These are phyloP conservation scores for Oncorhynchus gorbuscha DNA, from an alignment of 2,113 vertebrate species.

Conservation along the genomic window DNA sequence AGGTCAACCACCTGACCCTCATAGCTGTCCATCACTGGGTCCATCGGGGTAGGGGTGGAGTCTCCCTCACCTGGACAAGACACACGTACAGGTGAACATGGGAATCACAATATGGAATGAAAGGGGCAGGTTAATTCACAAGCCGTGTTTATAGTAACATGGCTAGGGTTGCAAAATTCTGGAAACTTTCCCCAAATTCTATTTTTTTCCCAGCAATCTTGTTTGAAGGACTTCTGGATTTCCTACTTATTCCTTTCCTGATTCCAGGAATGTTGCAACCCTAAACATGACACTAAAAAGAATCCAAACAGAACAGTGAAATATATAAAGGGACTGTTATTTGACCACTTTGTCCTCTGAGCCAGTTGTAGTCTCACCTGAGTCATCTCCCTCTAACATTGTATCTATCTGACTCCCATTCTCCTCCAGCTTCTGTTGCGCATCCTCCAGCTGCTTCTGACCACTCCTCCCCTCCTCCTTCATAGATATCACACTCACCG, in stretches of 20 bases:
- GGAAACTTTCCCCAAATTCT: too few species aligned
- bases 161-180: too few species aligned
- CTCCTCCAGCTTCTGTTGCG: neutral
- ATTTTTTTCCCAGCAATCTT: too few species aligned
- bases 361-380: conserved; percentile 20
- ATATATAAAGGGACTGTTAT: too few species aligned
- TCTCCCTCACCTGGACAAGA: conserved; percentile 46
- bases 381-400: conserved; percentile 38
- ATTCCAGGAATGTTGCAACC: too few species aligned
- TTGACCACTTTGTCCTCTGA: too few species aligned
- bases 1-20: conserved; percentile 71
- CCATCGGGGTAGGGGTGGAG: neutral
- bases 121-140: neutral
- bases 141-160: too few species aligned
- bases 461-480: conserved; percentile 23
- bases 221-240: too few species aligned
- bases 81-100: neutral
- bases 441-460: conserved; percentile 14
- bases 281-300: neutral
- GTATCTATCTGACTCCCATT: conserved; percentile 45
- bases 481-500: conserved; percentile 40
- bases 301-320: neutral
- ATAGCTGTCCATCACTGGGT: rapidly evolving
- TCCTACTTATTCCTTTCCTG: too few species aligned
- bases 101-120: neutral